A percentile compares a stretch with the other conserved stretches of the same genome.
phyloP scores from a whole-genome alignment of 2,113 vertebrate genomes.

The Larimichthys crocea region DNA sequence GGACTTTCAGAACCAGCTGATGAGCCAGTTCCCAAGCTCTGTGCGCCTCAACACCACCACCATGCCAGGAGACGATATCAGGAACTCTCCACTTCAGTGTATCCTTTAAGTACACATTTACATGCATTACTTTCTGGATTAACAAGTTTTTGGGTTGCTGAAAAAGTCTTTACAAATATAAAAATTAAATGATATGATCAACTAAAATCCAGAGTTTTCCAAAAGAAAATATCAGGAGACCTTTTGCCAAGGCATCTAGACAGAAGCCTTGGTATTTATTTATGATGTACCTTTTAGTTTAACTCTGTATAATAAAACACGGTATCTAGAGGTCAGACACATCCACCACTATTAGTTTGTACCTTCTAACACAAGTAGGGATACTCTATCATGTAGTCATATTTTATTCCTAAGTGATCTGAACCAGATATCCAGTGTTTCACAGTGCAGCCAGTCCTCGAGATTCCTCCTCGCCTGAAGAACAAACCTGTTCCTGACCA shows the following conservation, averaged over 20 bases:
- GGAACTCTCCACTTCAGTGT: conserved; percentile 90
- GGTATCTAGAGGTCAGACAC: background rate
- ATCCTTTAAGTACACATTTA: conserved; percentile 84
- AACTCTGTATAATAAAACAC: background rate
- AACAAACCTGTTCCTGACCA: conserved; percentile 98
- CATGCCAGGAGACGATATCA: conserved; percentile 90
- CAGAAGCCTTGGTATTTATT: background rate
- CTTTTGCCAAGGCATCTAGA: conserved; percentile 1
- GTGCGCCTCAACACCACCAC: conserved; percentile 95
- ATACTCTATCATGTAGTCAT: background rate
- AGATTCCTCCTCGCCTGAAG: conserved; percentile 93
- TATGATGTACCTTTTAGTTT: background rate
- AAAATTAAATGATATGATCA: no score
- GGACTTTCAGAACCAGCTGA: conserved; percentile 94
- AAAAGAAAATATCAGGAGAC: background rate
- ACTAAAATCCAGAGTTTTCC: background rate
- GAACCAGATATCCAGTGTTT: conserved; percentile 96
- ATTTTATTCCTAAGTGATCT: conserved; percentile 82
- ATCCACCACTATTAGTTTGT: background rate
- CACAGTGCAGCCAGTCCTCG: conserved; percentile 95
- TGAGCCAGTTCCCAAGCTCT: conserved; percentile 94
- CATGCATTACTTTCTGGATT: background rate
- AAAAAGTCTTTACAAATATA: background rate
- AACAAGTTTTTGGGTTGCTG: background rate
- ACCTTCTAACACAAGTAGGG: background rate